A percentile compares a stretch with the other conserved stretches of the same genome.
Conservation (phyloP, 1,140 invertebrate species). For the Caenorhabditis inopinata region DNA sequence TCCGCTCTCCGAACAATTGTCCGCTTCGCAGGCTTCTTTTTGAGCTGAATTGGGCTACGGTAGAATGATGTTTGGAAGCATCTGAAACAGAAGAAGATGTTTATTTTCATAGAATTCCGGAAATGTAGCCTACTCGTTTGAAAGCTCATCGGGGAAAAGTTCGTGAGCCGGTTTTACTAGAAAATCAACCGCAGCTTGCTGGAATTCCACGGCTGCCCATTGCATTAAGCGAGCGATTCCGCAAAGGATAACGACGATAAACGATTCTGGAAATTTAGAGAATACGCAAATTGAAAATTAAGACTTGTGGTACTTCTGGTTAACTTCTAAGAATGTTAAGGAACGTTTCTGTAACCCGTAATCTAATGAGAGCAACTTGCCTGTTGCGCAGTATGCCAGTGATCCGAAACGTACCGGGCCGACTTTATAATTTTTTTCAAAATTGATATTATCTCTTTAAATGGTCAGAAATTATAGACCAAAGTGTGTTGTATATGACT, state of each 20-base stretch:
- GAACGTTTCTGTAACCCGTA: too few relatives aligned
- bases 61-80: background rate
- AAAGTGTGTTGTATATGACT: too few relatives aligned
- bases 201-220: background rate
- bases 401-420: too few relatives aligned
- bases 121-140: background rate
- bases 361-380: too few relatives aligned
- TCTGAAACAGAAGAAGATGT: background rate
- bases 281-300: too few relatives aligned
- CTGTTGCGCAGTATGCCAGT: too few relatives aligned
- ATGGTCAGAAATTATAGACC: too few relatives aligned
- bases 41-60: background rate
- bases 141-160: conserved; percentile 37
- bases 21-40: background rate
- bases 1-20: background rate
- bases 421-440: too few relatives aligned
- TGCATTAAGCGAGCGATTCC: conserved; percentile 27
- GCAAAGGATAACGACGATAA: conserved; percentile 13
- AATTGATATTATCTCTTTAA: too few relatives aligned
- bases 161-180: conserved; percentile 45
- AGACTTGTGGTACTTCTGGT: too few relatives aligned
- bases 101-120: background rate
- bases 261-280: background rate
- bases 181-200: conserved; percentile 44
- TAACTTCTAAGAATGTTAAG: too few relatives aligned